Conservation (phyloP, 2,797 vertebrate genomes). For the Rhynchonycteris naso region DNA sequence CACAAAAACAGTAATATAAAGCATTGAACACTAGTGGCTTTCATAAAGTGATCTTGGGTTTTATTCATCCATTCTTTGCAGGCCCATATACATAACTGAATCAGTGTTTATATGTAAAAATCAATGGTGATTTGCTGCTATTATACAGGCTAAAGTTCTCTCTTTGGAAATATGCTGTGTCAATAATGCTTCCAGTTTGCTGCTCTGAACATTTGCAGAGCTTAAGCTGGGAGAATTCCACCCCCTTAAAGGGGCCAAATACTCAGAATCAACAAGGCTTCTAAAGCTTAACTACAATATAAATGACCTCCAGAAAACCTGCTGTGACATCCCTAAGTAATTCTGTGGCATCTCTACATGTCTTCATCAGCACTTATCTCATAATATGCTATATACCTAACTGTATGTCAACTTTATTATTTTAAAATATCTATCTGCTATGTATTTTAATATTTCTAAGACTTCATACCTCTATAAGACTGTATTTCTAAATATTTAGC, state of each 20-base stretch:
- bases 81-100: not conserved
- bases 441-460: not conserved
- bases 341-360: not conserved
- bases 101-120: conserved; percentile 41
- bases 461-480: not conserved
- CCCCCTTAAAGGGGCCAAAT: conserved; percentile 21
- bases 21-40: conserved; percentile 8
- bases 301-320: conserved; percentile 8
- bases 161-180: not conserved
- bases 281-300: not conserved
- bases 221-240: conserved; percentile 32
- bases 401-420: not conserved
- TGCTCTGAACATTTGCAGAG: not conserved
- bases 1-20: conserved; percentile 6
- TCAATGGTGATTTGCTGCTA: not conserved
- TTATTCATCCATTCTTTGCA: conserved; percentile 20
- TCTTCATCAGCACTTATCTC: not conserved
- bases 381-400: not conserved
- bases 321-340: not conserved
- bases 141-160: not conserved
- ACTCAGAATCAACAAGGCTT: not conserved
- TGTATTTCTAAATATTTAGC: not conserved
- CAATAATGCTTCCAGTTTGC: conserved; percentile 42
- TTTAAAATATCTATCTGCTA: not conserved
- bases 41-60: conserved; percentile 34